Percentiles rank a stretch among this genome's conserved stretches.
Conservation (phyloP, 2,113 vertebrate genomes). For the Entosphenus tridentatus region DNA sequence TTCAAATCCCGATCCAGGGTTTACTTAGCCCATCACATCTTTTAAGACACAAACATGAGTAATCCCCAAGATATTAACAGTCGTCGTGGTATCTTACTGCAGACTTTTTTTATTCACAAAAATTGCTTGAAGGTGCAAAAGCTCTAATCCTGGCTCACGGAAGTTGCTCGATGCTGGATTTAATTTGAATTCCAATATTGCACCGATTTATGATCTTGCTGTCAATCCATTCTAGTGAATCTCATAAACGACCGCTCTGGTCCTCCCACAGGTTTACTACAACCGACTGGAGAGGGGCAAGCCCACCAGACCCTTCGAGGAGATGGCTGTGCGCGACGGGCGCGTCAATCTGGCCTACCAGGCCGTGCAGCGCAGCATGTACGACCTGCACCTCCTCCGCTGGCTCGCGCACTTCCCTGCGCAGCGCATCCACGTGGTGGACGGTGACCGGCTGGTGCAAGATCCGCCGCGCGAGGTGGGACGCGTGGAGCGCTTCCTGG, state of each 20-base stretch:
- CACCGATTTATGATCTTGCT: too few relatives aligned
- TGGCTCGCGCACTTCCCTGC: slow-evolving; percentile 33
- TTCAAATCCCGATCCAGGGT: too few relatives aligned
- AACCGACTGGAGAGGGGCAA: slow-evolving; percentile 84
- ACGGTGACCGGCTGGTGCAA: slow-evolving; percentile 30
- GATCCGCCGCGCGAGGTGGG: slow-evolving; percentile 35
- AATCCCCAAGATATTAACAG: too few relatives aligned
- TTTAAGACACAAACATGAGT: too few relatives aligned
- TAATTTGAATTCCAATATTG: too few relatives aligned
- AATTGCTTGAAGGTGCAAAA: too few relatives aligned
- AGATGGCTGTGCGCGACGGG: slow-evolving; percentile 45
- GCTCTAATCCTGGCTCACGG: too few relatives aligned
- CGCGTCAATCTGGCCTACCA: slow-evolving; percentile 70
- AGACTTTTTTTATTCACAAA: too few relatives aligned
- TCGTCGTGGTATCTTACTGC: too few relatives aligned
- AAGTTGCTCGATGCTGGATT: too few relatives aligned
- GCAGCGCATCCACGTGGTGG: slow-evolving; percentile 36
- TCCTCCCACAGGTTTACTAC: slow-evolving; percentile 33
- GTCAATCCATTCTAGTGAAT: too few relatives aligned
- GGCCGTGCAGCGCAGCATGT: slow-evolving; percentile 83
- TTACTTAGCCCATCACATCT: too few relatives aligned
- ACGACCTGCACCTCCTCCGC: slow-evolving; percentile 30
- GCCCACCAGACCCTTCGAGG: slow-evolving; percentile 49
- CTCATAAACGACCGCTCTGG: not conserved
- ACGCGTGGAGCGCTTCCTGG: slow-evolving; percentile 30